These are phyloP conservation scores for Passer domesticus DNA, from an alignment of 2,113 vertebrate genomes.

Conservation along the genomic window DNA sequence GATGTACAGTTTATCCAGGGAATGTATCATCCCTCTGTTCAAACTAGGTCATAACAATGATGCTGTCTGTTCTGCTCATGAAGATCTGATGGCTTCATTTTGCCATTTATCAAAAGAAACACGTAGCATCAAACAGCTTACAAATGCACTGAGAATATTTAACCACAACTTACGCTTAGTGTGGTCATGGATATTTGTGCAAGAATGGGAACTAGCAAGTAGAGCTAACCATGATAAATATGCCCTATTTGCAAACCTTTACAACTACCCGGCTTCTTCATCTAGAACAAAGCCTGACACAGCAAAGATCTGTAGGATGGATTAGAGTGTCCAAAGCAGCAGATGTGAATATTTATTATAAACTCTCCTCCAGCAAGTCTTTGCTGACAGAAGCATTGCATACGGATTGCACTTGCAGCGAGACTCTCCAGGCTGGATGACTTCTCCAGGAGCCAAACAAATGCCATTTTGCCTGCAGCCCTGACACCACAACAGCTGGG, in stretches of 20 bases:
- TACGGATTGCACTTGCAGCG: constrained; percentile 58
- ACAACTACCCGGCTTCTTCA: constrained; percentile 66
- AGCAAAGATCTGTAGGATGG: constrained; percentile 78
- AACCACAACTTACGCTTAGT: neutral
- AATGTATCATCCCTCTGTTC: neutral
- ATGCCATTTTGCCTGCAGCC: constrained; percentile 2
- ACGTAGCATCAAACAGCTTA: neutral
- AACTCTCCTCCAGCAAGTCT: constrained; percentile 60
- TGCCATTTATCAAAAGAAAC: neutral
- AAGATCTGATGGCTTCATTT: neutral
- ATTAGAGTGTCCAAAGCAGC: constrained; percentile 79
- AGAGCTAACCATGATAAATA: constrained; percentile 76
- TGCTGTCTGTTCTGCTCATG: neutral
- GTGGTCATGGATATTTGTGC: constrained; percentile 20
- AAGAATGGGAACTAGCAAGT: constrained; percentile 40
- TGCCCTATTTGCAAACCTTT: constrained; percentile 72
- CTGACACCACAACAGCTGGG: neutral
- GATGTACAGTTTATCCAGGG: neutral
- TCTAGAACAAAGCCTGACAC: constrained; percentile 80
- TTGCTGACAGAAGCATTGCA: constrained; percentile 75
- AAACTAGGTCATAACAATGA: neutral
- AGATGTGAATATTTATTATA: constrained; percentile 81
- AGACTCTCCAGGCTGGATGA: constrained; percentile 53
- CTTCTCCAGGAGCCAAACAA: constrained; percentile 55
- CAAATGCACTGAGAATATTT: constrained; percentile 18